Conservation (phyloP, 2,113 vertebrate genomes). For the Eonycteris spelaea region DNA sequence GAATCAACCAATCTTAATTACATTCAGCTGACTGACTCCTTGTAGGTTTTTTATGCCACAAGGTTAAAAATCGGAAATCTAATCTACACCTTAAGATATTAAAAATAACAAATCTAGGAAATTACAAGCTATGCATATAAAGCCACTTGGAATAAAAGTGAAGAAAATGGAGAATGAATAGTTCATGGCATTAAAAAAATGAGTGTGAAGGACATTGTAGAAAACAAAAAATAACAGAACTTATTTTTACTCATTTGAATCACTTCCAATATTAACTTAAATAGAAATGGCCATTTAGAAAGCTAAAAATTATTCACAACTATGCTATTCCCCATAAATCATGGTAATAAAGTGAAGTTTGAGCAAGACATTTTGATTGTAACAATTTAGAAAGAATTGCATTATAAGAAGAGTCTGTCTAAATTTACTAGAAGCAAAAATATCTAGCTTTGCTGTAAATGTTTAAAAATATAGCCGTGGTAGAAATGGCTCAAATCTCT, state of each 20-base stretch:
- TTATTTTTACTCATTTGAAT: slow-evolving; percentile 46
- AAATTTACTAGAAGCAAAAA: slow-evolving; percentile 28
- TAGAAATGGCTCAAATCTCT: background rate
- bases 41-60: background rate
- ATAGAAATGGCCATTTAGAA: slow-evolving; percentile 47
- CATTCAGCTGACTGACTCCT: slow-evolving; percentile 20
- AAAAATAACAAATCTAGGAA: slow-evolving; percentile 26
- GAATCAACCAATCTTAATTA: slow-evolving; percentile 44
- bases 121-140: background rate
- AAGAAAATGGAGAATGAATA: slow-evolving; percentile 31
- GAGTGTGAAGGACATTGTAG: background rate
- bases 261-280: slow-evolving; percentile 45
- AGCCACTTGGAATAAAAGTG: slow-evolving; percentile 4
- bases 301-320: slow-evolving; percentile 19
- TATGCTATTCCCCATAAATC: background rate
- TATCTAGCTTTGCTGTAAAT: slow-evolving; percentile 26
- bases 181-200: background rate
- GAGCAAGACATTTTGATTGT: slow-evolving; percentile 35
- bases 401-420: slow-evolving; percentile 11
- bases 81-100: slow-evolving; percentile 20
- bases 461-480: slow-evolving; percentile 11
- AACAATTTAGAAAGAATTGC: slow-evolving; percentile 27
- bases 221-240: slow-evolving; percentile 8
- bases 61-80: slow-evolving; percentile 20
- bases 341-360: background rate